phyloP scores from a whole-genome alignment of 2,797 vertebrate species.

The Falco berigora region DNA sequence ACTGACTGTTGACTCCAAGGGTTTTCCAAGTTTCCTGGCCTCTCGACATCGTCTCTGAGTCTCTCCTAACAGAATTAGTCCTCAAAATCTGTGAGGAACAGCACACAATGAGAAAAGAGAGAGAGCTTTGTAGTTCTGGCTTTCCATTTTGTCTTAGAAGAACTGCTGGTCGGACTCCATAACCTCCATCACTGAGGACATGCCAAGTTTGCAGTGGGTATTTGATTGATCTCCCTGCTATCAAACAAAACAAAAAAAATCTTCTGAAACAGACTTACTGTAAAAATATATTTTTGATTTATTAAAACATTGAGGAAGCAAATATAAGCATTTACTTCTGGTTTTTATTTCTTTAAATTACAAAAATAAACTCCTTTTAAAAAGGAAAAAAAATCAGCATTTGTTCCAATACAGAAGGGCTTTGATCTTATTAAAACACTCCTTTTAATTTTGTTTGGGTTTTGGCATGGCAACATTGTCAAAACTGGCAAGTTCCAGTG shows the following conservation, averaged over 20 bases:
- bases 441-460: background rate
- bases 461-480: background rate
- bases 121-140: background rate
- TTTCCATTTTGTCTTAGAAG: background rate
- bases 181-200: background rate
- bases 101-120: background rate
- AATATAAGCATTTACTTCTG: background rate
- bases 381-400: background rate
- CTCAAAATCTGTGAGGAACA: background rate
- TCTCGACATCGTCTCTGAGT: background rate
- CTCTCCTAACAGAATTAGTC: background rate
- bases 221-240: background rate
- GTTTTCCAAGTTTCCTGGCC: background rate
- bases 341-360: background rate
- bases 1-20: accelerated
- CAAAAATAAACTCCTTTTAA: background rate
- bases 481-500: background rate
- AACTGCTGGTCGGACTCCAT: background rate
- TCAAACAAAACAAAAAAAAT: background rate
- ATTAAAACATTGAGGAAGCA: accelerated
- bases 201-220: background rate
- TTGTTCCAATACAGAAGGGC: background rate
- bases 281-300: background rate
- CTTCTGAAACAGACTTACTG: background rate
- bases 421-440: background rate